These are phyloP conservation scores for Hypotaenidia okinawae DNA, from an alignment of 2,797 vertebrate species.

Conservation along the genomic window DNA sequence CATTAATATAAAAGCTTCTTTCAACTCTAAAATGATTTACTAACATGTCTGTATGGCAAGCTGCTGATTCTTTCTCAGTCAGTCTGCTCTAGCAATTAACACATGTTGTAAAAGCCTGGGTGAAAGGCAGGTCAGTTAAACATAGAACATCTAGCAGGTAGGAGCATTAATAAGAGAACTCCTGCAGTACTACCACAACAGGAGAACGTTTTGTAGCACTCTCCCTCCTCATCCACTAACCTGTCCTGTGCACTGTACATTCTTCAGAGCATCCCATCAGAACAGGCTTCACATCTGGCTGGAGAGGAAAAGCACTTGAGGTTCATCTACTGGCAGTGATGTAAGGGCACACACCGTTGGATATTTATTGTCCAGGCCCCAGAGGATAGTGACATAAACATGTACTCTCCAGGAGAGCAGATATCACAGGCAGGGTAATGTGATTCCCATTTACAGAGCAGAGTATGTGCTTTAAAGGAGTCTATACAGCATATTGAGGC, in stretches of 20 bases:
- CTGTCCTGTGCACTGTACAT: not conserved
- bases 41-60: not conserved
- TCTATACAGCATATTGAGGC: not conserved
- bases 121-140: not conserved
- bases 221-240: not conserved
- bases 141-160: not conserved
- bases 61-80: not conserved
- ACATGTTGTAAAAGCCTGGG: not conserved
- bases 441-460: not conserved
- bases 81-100: not conserved
- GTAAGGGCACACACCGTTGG: not conserved
- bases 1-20: constrained; percentile 44
- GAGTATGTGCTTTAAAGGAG: not conserved
- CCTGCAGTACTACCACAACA: not conserved
- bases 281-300: not conserved
- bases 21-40: not conserved
- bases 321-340: not conserved
- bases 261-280: not conserved
- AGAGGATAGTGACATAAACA: not conserved
- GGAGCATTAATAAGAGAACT: not conserved
- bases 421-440: not conserved
- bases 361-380: not conserved
- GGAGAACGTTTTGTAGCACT: rapidly evolving
- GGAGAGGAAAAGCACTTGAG: not conserved
- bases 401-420: not conserved